Conservation (phyloP, 2,888 invertebrate species). For the Caenorhabditis zanzibari region DNA sequence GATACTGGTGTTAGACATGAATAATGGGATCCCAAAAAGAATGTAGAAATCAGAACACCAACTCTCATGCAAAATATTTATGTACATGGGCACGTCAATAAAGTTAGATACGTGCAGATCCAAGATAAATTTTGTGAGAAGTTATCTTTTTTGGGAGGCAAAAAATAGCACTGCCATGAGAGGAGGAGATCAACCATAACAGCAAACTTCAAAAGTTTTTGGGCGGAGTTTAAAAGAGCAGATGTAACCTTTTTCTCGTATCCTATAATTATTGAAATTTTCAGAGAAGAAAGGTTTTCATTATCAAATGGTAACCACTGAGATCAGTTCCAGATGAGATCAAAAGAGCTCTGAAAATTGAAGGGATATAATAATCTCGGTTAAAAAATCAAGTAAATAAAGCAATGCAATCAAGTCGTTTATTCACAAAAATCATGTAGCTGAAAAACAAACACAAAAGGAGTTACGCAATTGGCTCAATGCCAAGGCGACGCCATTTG, state of each 20-base stretch:
- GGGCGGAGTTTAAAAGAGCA: background rate
- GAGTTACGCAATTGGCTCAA: slow-evolving; percentile 84
- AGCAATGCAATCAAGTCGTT: background rate
- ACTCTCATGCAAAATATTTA: background rate
- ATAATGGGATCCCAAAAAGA: background rate
- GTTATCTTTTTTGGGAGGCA: background rate
- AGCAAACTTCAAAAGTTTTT: background rate
- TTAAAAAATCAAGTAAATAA: background rate
- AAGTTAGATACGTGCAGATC: background rate
- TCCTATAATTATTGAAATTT: background rate
- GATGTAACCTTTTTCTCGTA: background rate
- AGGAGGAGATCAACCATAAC: background rate
- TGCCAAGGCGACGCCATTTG: slow-evolving; percentile 98
- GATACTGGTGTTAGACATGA: slow-evolving; percentile 9
- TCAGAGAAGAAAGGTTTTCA: background rate
- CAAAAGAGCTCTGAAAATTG: background rate
- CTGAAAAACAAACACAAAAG: background rate
- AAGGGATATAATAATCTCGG: background rate
- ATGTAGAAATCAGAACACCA: too few relatives aligned
- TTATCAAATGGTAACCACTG: background rate
- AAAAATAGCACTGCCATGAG: too few relatives aligned
- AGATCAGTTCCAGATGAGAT: background rate
- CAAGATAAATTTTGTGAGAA: background rate
- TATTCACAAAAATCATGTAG: slow-evolving; percentile 1
- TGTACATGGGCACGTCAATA: background rate